Base-by-base conservation (phyloP, 2,888 invertebrate genomes). In the Pachydiplax longipennis region DNA sequence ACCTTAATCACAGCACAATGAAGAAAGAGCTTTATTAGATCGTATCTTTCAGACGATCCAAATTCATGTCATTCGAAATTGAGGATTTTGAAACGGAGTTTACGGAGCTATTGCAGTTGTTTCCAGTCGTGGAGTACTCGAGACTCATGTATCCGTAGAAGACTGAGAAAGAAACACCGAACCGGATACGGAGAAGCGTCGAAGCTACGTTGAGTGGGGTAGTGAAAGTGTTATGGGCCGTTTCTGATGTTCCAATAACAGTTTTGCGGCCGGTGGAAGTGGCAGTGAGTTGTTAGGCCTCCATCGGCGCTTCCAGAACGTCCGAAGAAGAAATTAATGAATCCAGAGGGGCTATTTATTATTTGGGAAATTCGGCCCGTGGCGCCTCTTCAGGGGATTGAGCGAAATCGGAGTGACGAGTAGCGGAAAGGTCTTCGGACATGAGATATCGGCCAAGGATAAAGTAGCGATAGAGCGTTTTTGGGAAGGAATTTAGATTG, bases 281-380 rank as follows among this genome's bases (percentile, higher is more conserved):
- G 58, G 87, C 31, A 58, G 35, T 25, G 83, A 25, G 65, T 65
- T 25, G 65, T n/a, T 25, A 25, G 65, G 65, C 25, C 65, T n/a
- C n/a, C n/a, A 10, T 18, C n/a, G 18, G 61, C 22, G 61, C 61
- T 18, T n/a, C 13, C 3, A 31, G 73, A 73, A 73, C 61, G 87
- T 87, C 87, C 40, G 40, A 61, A 37, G 87, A 87, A 87, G 87
- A 87, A 87, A 87, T 87, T 87, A 87, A 87, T 87, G 87, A 87
- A 87, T 87, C 37, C 87, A 37, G 15, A 53, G 58, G 40, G 87
- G 87, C 58, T 87, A 87, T 87, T 87, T 87, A 87, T 87, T 87
- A 87, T 87, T 87, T 87, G 37, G 87, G 87, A 87, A 65, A 83
- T 58, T 83, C 58, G 53, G 53, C 31, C 53, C 18, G n/a, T 22